Evolutionary conservation across 2,888 invertebrate genomes (phyloP).

Genomic region (Apoda limacodes): DNA sequence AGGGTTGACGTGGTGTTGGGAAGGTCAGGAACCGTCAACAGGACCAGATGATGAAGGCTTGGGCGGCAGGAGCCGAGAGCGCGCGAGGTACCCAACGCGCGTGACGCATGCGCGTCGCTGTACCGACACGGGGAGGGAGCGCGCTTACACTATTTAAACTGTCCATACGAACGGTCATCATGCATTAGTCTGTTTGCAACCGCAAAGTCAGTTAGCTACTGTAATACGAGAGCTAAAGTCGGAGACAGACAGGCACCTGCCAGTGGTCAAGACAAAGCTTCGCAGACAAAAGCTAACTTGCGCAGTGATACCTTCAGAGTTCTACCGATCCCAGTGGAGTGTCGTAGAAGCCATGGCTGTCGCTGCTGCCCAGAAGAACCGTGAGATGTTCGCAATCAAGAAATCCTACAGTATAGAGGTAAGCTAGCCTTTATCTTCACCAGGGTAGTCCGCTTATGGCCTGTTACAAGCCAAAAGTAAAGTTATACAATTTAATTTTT

Average conservation of each 20-base stretch:
- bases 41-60: slow-evolving; percentile 12
- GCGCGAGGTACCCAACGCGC: slow-evolving; percentile 45
- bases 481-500: too few species aligned
- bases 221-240: slow-evolving; percentile 68
- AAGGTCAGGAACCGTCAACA: slow-evolving; percentile 1
- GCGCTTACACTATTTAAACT: slow-evolving; percentile 74
- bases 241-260: slow-evolving; percentile 69
- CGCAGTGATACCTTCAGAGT: slow-evolving; percentile 67
- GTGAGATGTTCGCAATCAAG: slow-evolving; percentile 97
- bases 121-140: slow-evolving; percentile 66
- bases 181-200: slow-evolving; percentile 79
- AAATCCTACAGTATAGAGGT: slow-evolving; percentile 98
- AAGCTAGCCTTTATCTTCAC: slow-evolving; percentile 59
- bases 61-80: slow-evolving; percentile 21
- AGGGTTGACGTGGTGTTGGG: neutral
- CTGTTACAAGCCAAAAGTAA: too few species aligned
- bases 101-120: slow-evolving; percentile 74
- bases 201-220: slow-evolving; percentile 71
- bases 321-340: slow-evolving; percentile 58
- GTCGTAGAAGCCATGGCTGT: slow-evolving; percentile 81
- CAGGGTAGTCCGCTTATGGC: too few species aligned
- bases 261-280: slow-evolving; percentile 73
- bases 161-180: slow-evolving; percentile 73
- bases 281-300: slow-evolving; percentile 68
- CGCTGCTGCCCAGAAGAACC: slow-evolving; percentile 92